Conservation (phyloP, 2,113 vertebrate species). For the Galbula dea region DNA sequence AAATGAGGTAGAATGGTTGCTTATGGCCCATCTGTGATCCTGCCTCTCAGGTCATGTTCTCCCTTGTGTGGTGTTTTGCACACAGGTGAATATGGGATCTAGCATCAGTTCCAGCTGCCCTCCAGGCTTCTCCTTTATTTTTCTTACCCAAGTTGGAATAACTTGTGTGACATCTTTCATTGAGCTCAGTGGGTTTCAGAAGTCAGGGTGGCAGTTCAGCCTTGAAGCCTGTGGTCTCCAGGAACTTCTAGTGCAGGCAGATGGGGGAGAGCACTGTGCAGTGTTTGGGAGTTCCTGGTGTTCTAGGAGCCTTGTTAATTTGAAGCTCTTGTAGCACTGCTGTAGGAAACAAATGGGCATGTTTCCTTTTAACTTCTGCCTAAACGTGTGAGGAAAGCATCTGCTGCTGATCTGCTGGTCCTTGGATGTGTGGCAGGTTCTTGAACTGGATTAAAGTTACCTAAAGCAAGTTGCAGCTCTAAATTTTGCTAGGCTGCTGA, state of each 20-base stretch:
- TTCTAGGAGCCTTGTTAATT: neutral
- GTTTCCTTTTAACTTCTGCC: neutral
- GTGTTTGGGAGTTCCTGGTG: neutral
- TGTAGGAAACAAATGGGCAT: neutral
- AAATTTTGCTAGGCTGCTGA: neutral
- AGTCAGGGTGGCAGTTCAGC: neutral
- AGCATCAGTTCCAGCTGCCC: neutral
- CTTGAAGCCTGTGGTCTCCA: neutral
- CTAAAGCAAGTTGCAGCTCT: neutral
- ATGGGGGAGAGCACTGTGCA: fast-evolving
- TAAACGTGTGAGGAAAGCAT: neutral
- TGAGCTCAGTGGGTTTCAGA: neutral
- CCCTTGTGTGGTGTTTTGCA: neutral
- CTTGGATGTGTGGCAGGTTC: neutral
- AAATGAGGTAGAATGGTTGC: neutral
- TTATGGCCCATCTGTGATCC: neutral
- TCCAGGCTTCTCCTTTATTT: neutral
- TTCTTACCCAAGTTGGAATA: neutral
- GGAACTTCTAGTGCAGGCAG: neutral
- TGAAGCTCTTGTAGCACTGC: neutral
- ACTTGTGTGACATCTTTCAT: neutral
- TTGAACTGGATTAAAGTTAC: neutral
- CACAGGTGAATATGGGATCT: neutral
- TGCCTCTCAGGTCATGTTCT: neutral
- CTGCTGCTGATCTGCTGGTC: neutral